Conservation (phyloP, 2,113 vertebrate species). For the Peromyscus maniculatus region DNA sequence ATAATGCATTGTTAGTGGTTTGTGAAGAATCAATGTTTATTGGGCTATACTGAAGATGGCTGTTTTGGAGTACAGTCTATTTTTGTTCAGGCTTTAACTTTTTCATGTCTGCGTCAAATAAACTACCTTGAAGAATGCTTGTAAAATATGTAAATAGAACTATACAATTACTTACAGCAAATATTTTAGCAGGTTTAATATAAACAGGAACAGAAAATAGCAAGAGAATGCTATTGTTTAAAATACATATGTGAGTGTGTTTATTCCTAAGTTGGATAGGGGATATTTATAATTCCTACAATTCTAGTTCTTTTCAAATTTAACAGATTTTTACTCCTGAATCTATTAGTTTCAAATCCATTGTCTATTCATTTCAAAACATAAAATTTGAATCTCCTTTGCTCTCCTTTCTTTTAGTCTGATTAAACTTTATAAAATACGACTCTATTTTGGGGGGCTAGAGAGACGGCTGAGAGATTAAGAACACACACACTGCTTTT, state of each 20-base stretch:
- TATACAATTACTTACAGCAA: not conserved
- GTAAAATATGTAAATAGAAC: constrained; percentile 50
- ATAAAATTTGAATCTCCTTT: not conserved
- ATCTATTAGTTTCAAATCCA: constrained; percentile 29
- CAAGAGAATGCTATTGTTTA: not conserved
- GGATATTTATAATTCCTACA: not conserved
- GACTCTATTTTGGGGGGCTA: not conserved
- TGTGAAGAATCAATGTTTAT: not conserved
- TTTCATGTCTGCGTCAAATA: constrained; percentile 37
- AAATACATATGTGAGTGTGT: not conserved
- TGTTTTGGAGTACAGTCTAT: not conserved
- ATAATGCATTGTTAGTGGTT: not conserved
- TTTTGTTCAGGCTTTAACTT: constrained; percentile 51
- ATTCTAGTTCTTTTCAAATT: constrained; percentile 15
- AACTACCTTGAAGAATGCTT: constrained; percentile 17
- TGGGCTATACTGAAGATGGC: not conserved
- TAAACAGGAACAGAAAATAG: constrained; percentile 51
- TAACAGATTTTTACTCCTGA: not conserved
- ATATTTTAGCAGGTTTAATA: not conserved
- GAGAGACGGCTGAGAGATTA: not conserved
- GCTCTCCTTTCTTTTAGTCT: not conserved
- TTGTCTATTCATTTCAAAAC: constrained; percentile 10
- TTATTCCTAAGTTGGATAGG: not conserved
- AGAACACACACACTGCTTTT: not conserved
- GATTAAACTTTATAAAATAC: not conserved